Conservation (phyloP, 2,888 invertebrate species). For the Epistrophe grossulariae region DNA sequence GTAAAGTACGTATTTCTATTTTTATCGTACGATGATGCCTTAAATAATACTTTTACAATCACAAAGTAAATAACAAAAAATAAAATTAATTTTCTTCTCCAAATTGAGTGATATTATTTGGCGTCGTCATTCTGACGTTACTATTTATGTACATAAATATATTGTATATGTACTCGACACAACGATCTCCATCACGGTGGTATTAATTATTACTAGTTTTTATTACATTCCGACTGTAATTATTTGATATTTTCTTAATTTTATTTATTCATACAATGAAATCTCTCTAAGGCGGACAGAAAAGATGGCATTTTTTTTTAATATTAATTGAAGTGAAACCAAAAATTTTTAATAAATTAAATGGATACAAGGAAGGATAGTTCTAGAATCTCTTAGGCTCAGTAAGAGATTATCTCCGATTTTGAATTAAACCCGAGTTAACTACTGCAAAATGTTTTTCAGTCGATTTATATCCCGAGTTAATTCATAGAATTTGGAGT, state of each 20-base stretch:
- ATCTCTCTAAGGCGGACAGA: not conserved
- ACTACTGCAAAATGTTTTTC: too few species aligned
- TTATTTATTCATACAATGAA: not conserved
- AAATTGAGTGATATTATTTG: not conserved
- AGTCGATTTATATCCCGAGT: too few species aligned
- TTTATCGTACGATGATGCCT: slow-evolving; percentile 3
- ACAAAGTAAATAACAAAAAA: not conserved
- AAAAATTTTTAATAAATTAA: too few species aligned
- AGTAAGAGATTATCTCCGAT: too few species aligned
- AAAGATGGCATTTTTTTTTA: not conserved
- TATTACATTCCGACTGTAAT: slow-evolving; percentile 16
- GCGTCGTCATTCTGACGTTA: slow-evolving; percentile 12
- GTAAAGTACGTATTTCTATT: not conserved
- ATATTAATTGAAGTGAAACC: too few species aligned
- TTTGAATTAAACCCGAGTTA: too few species aligned
- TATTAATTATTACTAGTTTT: not conserved
- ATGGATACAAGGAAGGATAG: too few species aligned
- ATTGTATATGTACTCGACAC: not conserved
- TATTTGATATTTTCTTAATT: slow-evolving; percentile 12
- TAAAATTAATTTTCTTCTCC: not conserved
- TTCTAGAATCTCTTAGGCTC: too few species aligned
- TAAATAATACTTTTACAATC: not conserved
- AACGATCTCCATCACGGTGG: slow-evolving; percentile 6
- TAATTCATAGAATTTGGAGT: too few species aligned
- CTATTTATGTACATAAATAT: not conserved